Base-by-base conservation (phyloP, 2,888 invertebrate genomes). In the Metopia argyrocephala region DNA sequence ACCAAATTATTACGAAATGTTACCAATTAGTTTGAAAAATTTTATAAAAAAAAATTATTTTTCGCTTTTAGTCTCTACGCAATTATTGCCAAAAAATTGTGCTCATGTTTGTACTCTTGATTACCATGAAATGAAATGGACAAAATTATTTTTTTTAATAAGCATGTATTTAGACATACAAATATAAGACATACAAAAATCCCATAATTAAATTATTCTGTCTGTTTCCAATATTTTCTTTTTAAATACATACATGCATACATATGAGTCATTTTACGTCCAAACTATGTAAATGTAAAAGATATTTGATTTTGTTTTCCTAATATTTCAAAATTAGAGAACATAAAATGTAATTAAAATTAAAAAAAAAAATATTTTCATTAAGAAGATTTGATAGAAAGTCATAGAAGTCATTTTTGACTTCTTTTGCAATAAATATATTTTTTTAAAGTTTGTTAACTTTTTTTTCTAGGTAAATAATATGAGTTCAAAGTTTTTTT, bases 1-100 rank as follows among this genome's bases (percentile, higher is more conserved):
- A 31, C 31, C 31, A 31, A 31, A 31, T 31, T 31, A 38, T 76
- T 62, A 48, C 56, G 68, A 76, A 76, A 76, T 25, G 5, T 45
- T 76, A 62, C 75, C 76, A 69, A 76, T 76, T 76, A 76, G 62
- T 76, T 68, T 62, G 5, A 50, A 20, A 45, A 68, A 54, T 46
- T 25, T 46, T 57, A 27, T 1, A 48, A 66, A 21, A 46, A 48
- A 18, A 50, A 2, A 62, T 74, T 57, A 46, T 73, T 45, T 56
- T 73, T 4, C n/a, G n/a, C 25, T 23, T 65, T 52, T 27, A 31
- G 45, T 66, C 68, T 68, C 38, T 25, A 45, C 38, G 52, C 61
- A 31, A 52, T 27, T 54, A 59, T 25, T 45, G 54, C 28, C 38
- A 59, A 61, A 23, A n/a, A 68, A 54, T 48, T 48, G 64, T 76